Base-by-base conservation (phyloP, 2,113 vertebrate species). In the Colaptes auratus region DNA sequence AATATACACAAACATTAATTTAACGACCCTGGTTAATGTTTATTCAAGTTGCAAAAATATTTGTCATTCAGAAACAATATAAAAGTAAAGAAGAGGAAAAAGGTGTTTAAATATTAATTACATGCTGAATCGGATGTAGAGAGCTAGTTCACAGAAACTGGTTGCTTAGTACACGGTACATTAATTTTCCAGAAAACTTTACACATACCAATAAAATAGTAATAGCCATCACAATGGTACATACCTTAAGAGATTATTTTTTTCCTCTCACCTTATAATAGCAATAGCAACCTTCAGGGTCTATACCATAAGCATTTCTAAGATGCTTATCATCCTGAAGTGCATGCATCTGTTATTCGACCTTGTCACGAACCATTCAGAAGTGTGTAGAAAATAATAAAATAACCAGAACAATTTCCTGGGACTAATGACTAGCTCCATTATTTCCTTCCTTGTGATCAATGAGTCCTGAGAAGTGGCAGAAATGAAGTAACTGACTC, bases 41-140 rank as follows among this genome's bases (percentile, higher is more conserved):
- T 97, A 86, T 76, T 90, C 65, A 94, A 86, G 74, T 55, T 86
- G 44, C 82, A 86, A 86, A 95, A 95, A 88, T 95, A 96, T 94
- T 95, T 96, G 79, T 69, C 65, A 90, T 95, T 90, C 65, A 91
- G 82, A 95, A 96, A 94, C 59, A 92, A 92, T 81, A 59, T 12
- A 86, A 81, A 95, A 92, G 81, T 84, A 88, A 82, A 75, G 56
- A 89, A 56, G 39, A 86, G 5, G 33, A 27, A 89, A 91, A 89
- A 88, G 39, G 61, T 55, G 6, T 78, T 95, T 91, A 96, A 96
- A 95, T 95, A 97, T 97, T 96, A 92, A 96, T 92, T 96, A 33
- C 59, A 67, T 66, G 46, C 66, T 92, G 80, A 95, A 88, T 79
- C 15, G 63, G 92, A 95, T 63, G 46, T 42, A 66, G 73, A 90